A percentile compares a stretch with the other conserved stretches of the same genome.
These are phyloP conservation scores for Ophonus ardosiacus DNA, from an alignment of 2,888 invertebrate species.

Conservation along the genomic window DNA sequence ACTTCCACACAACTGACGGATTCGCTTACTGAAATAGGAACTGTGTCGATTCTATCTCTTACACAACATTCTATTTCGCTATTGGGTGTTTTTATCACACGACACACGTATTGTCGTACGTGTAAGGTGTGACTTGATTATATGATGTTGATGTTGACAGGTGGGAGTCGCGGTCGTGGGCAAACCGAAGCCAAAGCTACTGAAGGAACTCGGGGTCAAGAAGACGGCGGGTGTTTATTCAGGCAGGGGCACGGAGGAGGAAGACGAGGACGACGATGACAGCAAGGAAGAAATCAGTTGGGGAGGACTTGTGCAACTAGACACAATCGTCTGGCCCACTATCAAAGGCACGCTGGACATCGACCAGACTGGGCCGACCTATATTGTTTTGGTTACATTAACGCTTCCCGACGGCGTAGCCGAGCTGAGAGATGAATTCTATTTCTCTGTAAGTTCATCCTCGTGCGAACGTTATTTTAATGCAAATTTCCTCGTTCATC, in stretches of 20 bases:
- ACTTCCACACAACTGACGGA: conserved; percentile 46
- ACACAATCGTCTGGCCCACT: conserved; percentile 79
- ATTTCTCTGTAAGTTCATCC: conserved; percentile 76
- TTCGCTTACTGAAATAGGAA: conserved; percentile 31
- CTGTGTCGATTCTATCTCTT: conserved; percentile 23
- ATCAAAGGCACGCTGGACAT: conserved; percentile 78
- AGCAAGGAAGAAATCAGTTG: conserved; percentile 77
- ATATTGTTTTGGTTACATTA: conserved; percentile 76
- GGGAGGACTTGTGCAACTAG: conserved; percentile 78
- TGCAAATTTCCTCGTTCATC: conserved; percentile 65
- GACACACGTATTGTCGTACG: too few species aligned
- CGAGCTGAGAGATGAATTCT: conserved; percentile 79
- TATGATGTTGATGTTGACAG: conserved; percentile 70
- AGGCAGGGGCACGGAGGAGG: conserved; percentile 67
- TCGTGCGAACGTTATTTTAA: conserved; percentile 66
- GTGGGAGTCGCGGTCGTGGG: conserved; percentile 74
- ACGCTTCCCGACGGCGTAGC: conserved; percentile 78
- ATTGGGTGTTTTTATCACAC: too few species aligned
- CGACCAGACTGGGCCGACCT: conserved; percentile 77
- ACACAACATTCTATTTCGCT: background rate
- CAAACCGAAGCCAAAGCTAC: conserved; percentile 72
- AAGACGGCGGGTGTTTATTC: conserved; percentile 72
- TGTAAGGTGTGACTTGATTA: background rate
- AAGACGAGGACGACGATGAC: conserved; percentile 73
- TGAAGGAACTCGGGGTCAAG: conserved; percentile 73